Conservation (phyloP, 2,888 invertebrate species). For the Erpobdella octoculata region DNA sequence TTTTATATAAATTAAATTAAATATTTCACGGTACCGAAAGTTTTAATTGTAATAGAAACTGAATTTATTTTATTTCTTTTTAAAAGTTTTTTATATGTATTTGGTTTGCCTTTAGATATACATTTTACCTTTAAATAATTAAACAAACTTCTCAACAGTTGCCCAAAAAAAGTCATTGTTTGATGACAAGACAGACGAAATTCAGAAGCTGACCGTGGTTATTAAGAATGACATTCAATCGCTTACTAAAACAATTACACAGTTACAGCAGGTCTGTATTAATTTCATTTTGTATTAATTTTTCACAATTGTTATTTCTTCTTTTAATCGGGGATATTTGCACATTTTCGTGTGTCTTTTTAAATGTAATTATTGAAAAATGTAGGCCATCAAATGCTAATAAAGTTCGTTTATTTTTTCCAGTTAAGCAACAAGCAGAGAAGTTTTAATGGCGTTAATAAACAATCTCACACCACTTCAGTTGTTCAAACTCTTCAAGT, state of each 20-base stretch:
- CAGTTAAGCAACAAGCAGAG: slow-evolving; percentile 44
- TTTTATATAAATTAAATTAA: too few species aligned
- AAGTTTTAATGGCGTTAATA: slow-evolving; percentile 61
- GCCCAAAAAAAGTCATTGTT: slow-evolving; percentile 95
- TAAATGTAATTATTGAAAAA: background rate
- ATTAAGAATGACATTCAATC: slow-evolving; percentile 91
- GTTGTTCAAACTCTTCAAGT: slow-evolving; percentile 53
- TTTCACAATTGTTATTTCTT: background rate
- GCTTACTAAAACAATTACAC: slow-evolving; percentile 92
- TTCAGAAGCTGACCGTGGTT: slow-evolving; percentile 91
- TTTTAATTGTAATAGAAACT: too few species aligned
- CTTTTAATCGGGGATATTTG: background rate
- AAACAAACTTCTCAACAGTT: slow-evolving; percentile 53
- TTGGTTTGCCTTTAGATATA: background rate
- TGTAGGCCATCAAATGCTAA: background rate
- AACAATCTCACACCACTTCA: slow-evolving; percentile 56
- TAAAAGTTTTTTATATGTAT: background rate
- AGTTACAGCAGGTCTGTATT: slow-evolving; percentile 55
- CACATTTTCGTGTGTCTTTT: background rate
- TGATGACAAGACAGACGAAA: slow-evolving; percentile 89
- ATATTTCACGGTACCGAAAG: too few species aligned
- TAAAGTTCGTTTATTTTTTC: slow-evolving; percentile 24
- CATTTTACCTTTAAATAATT: background rate
- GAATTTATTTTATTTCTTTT: background rate
- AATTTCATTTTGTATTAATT: background rate